Evolutionary conservation across 2,888 invertebrate species (phyloP), one percentile per base, ranked within the genome.

Genomic region (Muschampia plurimacula): DNA sequence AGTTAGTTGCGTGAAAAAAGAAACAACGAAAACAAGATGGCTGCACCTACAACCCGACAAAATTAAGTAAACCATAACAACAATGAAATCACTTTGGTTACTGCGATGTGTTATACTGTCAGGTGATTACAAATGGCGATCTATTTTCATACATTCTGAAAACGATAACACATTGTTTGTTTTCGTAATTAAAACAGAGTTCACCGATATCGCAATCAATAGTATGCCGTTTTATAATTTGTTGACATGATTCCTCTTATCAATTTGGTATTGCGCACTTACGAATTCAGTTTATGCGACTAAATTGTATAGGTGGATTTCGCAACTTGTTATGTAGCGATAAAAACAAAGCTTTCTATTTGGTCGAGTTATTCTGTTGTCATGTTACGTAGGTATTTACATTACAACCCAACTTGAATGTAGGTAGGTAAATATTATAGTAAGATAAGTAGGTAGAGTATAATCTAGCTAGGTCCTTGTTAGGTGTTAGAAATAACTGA

Each of bases 21-120:
- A 82, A 81, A 83, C 83, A 83, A 87, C 84, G 85, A 91, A 91
- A 92, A 91, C 92, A 91, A 91, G 91, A 86, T 89, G 92, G 91
- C 88, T 87, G 84, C 81, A 81, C 74, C 75, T 80, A 86, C 81
- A 81, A 85, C 72, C 82, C 89, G 80, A 84, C 87, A 77, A 80
- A 82, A 79, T 86, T 77, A n/a, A 75, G 80, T 76, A 83, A 81
- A 74, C 72, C 72, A 65, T 52, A 69, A 75, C 84, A 83, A 90
- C 91, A 92, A 92, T 90, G 87, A 81, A 76, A 79, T 67, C 64
- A 74, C 71, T 74, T 78, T 77, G 74, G 78, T 81, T 79, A 72
- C 74, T 74, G 76, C 55, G 77, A 62, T 77, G 77, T 74, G 62
- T 74, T 2, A 72, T 82, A 73, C 78, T 71, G 15, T 57, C 74